Base-by-base conservation (phyloP, 2,888 invertebrate genomes). In the Noctua janthe region DNA sequence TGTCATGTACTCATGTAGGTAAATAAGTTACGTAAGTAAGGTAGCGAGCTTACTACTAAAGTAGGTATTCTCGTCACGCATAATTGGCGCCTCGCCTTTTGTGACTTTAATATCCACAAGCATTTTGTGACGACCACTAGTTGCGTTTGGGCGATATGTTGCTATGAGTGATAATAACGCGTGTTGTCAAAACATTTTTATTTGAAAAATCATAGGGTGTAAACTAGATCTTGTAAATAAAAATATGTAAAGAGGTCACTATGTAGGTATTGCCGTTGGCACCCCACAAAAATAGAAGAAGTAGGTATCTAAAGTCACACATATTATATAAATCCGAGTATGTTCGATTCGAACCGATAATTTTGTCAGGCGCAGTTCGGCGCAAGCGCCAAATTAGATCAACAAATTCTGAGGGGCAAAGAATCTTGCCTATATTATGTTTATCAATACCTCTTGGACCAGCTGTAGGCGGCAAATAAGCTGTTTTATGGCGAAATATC, bases 1-100 rank as follows among this genome's bases (percentile, higher is more conserved):
- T 71, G 23, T 39, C 29, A 62, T 78, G 51, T 69, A 74, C 13
- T 39, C 29, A 62, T 70, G 43, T 51, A 77, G 20, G 35, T 74
- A 49, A 13, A 0, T 20, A 20, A 29, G 17, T 29, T 35, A 17
- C 7, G 7, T 62, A 62, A 2, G 62, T 62, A 62, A 62, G 6
- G 6, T 29, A 23, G 8, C 2, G 13, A 64, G 59, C 8, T 43
- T 54, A 35, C 10, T n/a, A 35, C 15, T 15, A 56, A n/a, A n/a
- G 23, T 29, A 29, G 29, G 29, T n/a, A 56, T 39, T 29, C 29
- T 69, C 13, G 29, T 39, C 39, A 78, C 78, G 39, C 29, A 49
- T 69, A 69, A 59, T 29, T 78, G 49, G 39, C 56, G 49, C 49
- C 29, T 43, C 56, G 56, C 70, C n/a, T 54, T 29, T 70, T 69